A percentile compares a stretch with the other conserved stretches of the same genome.
Evolutionary conservation across 37 sponge, comb jelly and placozoan species (phyloP).

Genomic region (Spongilla lacustris): DNA sequence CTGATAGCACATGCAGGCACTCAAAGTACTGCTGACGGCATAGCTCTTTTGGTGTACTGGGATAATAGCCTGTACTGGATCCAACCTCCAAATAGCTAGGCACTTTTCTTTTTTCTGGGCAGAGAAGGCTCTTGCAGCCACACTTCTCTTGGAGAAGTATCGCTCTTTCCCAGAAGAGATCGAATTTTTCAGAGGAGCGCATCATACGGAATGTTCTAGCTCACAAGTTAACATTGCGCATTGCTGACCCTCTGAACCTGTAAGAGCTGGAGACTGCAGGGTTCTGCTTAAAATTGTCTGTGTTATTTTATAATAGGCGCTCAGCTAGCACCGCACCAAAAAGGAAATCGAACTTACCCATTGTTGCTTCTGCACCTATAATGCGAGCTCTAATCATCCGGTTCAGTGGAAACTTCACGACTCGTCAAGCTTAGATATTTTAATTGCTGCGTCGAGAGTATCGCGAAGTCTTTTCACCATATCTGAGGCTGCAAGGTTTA

Average conservation of each 20-base stretch:
- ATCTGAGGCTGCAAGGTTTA: too few relatives aligned
- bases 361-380: not conserved
- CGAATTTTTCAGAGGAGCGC: not conserved
- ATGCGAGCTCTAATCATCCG: too few relatives aligned
- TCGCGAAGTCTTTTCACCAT: too few relatives aligned
- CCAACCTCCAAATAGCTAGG: conserved; percentile 27
- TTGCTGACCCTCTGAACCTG: too few relatives aligned
- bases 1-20: conserved; percentile 24
- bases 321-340: conserved; percentile 5
- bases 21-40: conserved; percentile 14
- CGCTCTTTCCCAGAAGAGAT: conserved; percentile 26
- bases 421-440: too few relatives aligned
- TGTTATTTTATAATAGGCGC: not conserved
- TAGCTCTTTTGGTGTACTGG: conserved; percentile 9
- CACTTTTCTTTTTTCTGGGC: conserved; percentile 19
- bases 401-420: too few relatives aligned
- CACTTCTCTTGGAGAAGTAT: conserved; percentile 18
- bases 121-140: not conserved
- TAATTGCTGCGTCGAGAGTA: too few relatives aligned
- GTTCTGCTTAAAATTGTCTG: too few relatives aligned
- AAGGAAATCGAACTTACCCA: conserved; percentile 1
- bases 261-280: too few relatives aligned
- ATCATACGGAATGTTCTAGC: too few relatives aligned
- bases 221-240: too few relatives aligned
- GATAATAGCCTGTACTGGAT: conserved; percentile 1